Evolutionary conservation across 2,113 vertebrate species (phyloP), one percentile per base, ranked within the genome.

Genomic region (Carassius gibelio): DNA sequence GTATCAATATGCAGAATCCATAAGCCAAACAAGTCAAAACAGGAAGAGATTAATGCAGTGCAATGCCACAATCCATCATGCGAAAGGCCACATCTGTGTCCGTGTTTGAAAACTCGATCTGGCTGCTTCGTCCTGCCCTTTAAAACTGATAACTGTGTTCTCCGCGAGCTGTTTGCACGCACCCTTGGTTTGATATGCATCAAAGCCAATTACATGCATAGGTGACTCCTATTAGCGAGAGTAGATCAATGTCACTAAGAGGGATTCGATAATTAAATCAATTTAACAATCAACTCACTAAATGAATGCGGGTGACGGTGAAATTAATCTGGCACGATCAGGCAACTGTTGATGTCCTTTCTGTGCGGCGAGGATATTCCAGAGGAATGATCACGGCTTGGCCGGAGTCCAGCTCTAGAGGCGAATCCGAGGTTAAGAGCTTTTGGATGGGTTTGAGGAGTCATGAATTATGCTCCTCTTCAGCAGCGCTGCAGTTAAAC

Each of bases 201-300:
- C 90, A 89, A 85, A 87, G 85, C 87, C 72, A 89, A 87, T 90
- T 89, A 88, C 88, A 89, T 87, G 87, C 81, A 76, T 87, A 85
- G 87, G 87, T 83, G 88, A 84, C 85, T 89, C 83, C 85, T 85
- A 81, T 87, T 88, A 89, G 83, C 83, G 17, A 79, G 87, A 86
- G 85, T 81, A 87, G 87, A 90, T 88, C 87, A 90, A 88, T 89
- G 90, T 88, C 88, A 87, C 85, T 82, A 62, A 87, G 82, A 83
- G 85, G 76, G 81, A 85, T 81, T 85, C 88, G 74, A 89, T 88
- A 89, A 89, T 89, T 85, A 89, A 88, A 89, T 90, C 87, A 90
- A 88, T 89, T 90, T 84, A 90, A 86, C 88, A 90, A 89, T 90
- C 90, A 88, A 59, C 77, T 45, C 66, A 34, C 87, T 84, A 85